Evolutionary conservation across 2,888 invertebrate genomes (phyloP).

Genomic region (Gnatocerus cornutus): DNA sequence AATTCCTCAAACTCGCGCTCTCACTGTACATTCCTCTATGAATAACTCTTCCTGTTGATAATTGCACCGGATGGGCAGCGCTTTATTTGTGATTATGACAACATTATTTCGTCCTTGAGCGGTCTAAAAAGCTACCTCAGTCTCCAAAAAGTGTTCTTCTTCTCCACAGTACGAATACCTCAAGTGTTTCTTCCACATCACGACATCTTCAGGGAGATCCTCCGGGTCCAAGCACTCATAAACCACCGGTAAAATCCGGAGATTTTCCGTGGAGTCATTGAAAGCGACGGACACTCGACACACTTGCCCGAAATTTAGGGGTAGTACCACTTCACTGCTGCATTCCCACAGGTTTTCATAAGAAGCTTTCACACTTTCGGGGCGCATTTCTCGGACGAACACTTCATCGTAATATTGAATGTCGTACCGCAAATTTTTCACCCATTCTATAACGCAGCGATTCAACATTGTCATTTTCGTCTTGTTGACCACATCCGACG

Average conservation of each 20-base stretch:
- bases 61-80: slow-evolving; percentile 24
- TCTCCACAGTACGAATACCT: slow-evolving; percentile 73
- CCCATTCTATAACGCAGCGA: slow-evolving; percentile 65
- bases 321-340: slow-evolving; percentile 7
- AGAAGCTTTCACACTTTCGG: slow-evolving; percentile 35
- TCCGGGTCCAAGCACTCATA: slow-evolving; percentile 71
- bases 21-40: slow-evolving; percentile 18
- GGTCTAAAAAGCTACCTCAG: slow-evolving; percentile 56
- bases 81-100: slow-evolving; percentile 21
- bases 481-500: slow-evolving; percentile 30
- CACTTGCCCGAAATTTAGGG: slow-evolving; percentile 60
- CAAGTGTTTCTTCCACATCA: slow-evolving; percentile 74
- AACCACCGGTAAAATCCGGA: slow-evolving; percentile 54
- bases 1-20: no score
- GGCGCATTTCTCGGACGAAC: slow-evolving; percentile 30
- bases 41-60: slow-evolving; percentile 28
- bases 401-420: slow-evolving; percentile 66
- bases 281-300: slow-evolving; percentile 61
- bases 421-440: slow-evolving; percentile 62
- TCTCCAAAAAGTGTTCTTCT: slow-evolving; percentile 72
- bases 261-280: slow-evolving; percentile 59
- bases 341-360: slow-evolving; percentile 62
- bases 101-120: slow-evolving; percentile 16
- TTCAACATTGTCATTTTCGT: slow-evolving; percentile 13
- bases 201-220: slow-evolving; percentile 73